These are phyloP conservation scores for Gallinago jamesoni DNA, from an alignment of 2,113 vertebrate genomes.

Conservation along the genomic window DNA sequence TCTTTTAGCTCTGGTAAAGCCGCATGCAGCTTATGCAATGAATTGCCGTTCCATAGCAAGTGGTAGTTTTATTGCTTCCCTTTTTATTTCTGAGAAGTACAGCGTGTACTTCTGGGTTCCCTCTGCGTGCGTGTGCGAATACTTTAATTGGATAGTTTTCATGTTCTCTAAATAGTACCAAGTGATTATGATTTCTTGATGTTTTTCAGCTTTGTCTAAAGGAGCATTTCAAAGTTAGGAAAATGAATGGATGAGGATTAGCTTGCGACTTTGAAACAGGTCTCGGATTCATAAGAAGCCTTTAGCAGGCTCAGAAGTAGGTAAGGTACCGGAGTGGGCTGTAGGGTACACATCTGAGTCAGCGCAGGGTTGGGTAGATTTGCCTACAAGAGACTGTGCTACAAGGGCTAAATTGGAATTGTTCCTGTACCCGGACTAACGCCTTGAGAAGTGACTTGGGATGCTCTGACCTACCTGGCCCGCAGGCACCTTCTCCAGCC, in stretches of 20 bases:
- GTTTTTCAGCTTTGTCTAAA: background rate
- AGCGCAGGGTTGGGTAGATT: background rate
- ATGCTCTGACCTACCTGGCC: background rate
- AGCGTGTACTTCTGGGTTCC: background rate
- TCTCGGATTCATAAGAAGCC: background rate
- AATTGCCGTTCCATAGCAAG: background rate
- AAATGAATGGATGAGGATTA: background rate
- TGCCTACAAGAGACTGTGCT: background rate
- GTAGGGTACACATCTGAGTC: background rate
- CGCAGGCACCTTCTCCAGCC: rapidly evolving
- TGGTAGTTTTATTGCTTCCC: background rate
- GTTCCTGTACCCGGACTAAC: background rate
- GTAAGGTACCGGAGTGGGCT: background rate
- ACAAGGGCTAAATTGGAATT: background rate
- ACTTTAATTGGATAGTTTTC: conserved; percentile 12
- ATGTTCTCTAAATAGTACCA: background rate
- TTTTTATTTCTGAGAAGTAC: background rate
- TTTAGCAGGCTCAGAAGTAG: background rate
- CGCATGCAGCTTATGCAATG: background rate
- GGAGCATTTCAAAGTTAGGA: background rate
- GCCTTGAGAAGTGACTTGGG: background rate
- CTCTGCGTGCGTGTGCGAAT: background rate
- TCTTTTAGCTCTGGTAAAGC: background rate
- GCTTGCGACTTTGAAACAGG: background rate
- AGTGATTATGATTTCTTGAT: background rate